Evolutionary conservation across 2,113 vertebrate genomes (phyloP).

Genomic region (Gallinago paraguaiae): DNA sequence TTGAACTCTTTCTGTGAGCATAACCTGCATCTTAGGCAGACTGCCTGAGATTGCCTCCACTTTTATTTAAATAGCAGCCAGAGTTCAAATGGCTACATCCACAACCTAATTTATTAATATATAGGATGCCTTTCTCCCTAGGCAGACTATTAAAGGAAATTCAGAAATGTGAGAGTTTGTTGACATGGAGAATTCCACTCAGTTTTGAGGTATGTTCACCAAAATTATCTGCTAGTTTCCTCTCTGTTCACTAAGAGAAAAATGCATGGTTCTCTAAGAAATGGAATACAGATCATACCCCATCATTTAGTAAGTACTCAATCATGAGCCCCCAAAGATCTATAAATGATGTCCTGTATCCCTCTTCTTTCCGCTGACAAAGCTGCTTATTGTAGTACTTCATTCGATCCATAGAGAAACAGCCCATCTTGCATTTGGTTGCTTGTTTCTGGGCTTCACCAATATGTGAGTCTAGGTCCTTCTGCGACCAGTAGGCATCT

Average conservation of each 20-base stretch:
- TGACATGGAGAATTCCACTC: not conserved
- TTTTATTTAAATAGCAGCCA: not conserved
- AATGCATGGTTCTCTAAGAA: not conserved
- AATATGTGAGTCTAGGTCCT: conserved; percentile 70
- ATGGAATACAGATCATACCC: conserved; percentile 66
- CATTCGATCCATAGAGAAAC: conserved; percentile 76
- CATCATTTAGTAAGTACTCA: conserved; percentile 80
- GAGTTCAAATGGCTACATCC: not conserved
- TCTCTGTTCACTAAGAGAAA: not conserved
- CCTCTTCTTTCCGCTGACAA: conserved; percentile 73
- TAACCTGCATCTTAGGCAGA: not conserved
- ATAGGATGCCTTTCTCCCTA: not conserved
- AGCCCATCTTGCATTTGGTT: conserved; percentile 73
- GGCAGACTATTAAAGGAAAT: not conserved
- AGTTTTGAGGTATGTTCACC: not conserved
- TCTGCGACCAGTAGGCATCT: conserved; percentile 84
- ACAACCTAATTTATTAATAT: not conserved
- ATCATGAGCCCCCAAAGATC: conserved; percentile 85
- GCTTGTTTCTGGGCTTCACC: conserved; percentile 75
- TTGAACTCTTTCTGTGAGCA: not conserved
- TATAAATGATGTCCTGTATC: conserved; percentile 80
- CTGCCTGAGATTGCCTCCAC: not conserved
- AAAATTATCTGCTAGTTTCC: not conserved
- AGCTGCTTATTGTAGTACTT: conserved; percentile 77
- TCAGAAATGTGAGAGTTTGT: not conserved